These are phyloP conservation scores for Anneissia japonica DNA, from an alignment of 35 echinoderm and acorn worm species.

Conservation along the genomic window DNA sequence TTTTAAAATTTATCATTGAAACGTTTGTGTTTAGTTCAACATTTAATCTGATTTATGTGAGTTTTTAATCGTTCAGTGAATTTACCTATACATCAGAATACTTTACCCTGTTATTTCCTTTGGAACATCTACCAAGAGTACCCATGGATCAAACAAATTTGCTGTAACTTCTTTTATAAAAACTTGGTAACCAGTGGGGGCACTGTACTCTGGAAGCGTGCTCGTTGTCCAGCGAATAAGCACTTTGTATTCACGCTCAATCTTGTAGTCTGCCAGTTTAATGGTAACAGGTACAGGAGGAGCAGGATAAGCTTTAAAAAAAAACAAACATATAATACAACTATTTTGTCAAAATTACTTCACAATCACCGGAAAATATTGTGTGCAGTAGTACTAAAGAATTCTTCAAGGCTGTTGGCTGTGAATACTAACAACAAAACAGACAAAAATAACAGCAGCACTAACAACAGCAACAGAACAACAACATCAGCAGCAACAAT, in stretches of 20 bases:
- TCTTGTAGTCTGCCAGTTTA: conserved; percentile 45
- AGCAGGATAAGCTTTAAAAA: conserved; percentile 56
- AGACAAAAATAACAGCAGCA: no score
- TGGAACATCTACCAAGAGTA: neutral
- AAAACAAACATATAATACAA: neutral
- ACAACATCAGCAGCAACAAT: no score
- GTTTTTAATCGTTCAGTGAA: no score
- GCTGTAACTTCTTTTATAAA: conserved; percentile 3
- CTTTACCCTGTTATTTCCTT: conserved; percentile 15
- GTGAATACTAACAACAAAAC: no score
- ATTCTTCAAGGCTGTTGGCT: no score
- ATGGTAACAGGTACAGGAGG: conserved; percentile 54
- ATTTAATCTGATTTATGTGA: no score
- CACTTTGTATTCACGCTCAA: conserved; percentile 72
- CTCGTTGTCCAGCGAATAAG: conserved; percentile 2
- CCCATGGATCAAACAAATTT: neutral
- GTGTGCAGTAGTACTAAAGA: no score
- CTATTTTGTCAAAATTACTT: no score
- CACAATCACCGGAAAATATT: no score
- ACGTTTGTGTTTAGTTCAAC: no score
- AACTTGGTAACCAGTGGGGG: neutral
- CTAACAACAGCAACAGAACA: no score
- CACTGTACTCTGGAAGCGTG: neutral
- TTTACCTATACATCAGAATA: neutral
- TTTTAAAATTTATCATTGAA: no score